phyloP scores from a whole-genome alignment of 64 coral and sea anemone genomes.

The Acropora tenuis region DNA sequence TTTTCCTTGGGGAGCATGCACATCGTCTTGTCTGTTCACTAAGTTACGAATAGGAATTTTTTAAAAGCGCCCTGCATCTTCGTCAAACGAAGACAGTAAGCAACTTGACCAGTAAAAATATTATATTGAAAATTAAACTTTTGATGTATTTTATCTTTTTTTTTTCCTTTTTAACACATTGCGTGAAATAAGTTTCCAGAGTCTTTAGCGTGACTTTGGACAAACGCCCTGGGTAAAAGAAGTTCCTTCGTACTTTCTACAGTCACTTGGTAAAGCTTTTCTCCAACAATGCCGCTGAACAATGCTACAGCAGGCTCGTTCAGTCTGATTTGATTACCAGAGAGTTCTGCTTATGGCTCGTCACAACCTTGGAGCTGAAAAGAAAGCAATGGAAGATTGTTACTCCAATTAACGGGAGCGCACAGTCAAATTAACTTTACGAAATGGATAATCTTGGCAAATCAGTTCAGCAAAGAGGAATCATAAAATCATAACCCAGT shows the following conservation, averaged over 20 bases:
- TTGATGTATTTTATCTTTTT: too few relatives aligned
- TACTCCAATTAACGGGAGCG: background rate
- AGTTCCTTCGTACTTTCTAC: background rate
- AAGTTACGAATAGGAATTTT: too few relatives aligned
- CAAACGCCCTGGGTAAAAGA: background rate
- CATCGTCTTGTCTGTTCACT: too few relatives aligned
- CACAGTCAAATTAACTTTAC: too few relatives aligned
- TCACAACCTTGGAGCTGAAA: slow-evolving; percentile 42
- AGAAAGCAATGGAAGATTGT: background rate
- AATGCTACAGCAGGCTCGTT: background rate
- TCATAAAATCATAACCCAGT: slow-evolving; percentile 9
- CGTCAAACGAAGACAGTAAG: too few relatives aligned
- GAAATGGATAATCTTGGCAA: background rate
- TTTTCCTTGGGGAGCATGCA: too few relatives aligned
- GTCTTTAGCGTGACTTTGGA: too few relatives aligned
- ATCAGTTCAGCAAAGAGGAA: background rate
- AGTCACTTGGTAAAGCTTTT: background rate
- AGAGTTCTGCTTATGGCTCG: background rate
- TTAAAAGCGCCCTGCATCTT: too few relatives aligned
- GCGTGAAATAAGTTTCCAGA: too few relatives aligned
- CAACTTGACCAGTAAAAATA: too few relatives aligned
- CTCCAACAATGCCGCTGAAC: background rate
- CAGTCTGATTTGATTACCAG: background rate
- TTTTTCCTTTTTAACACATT: too few relatives aligned
- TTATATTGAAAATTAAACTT: too few relatives aligned